phyloP scores from a whole-genome alignment of 92 coral and sea anemone species.

The Parazoanthus swiftii region DNA sequence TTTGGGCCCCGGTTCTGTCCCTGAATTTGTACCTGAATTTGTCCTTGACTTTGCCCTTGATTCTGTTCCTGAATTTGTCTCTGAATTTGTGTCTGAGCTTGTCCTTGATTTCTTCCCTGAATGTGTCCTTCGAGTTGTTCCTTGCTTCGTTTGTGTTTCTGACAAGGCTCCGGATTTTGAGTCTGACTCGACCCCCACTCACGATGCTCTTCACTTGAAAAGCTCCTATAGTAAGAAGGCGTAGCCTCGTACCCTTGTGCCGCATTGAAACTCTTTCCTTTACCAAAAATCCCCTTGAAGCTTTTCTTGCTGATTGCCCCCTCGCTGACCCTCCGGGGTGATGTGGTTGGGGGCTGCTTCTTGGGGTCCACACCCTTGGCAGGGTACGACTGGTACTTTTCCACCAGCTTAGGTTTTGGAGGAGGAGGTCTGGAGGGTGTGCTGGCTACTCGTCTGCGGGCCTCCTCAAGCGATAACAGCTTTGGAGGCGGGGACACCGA shows the following conservation, averaged over 20 bases:
- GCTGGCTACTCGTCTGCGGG: slow-evolving; percentile 81
- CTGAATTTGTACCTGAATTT: background rate
- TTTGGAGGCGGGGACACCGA: slow-evolving; percentile 95
- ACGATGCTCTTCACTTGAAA: slow-evolving; percentile 38
- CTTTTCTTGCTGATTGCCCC: slow-evolving; percentile 56
- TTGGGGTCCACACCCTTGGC: slow-evolving; percentile 46
- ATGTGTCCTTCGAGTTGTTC: background rate
- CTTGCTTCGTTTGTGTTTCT: slow-evolving; percentile 28
- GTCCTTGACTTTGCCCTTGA: background rate
- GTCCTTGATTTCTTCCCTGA: background rate
- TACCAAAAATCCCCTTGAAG: slow-evolving; percentile 58
- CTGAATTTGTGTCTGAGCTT: background rate
- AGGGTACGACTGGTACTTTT: slow-evolving; percentile 49
- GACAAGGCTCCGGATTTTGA: slow-evolving; percentile 13
- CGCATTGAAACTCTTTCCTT: slow-evolving; percentile 61
- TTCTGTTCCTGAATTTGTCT: background rate
- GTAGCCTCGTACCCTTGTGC: slow-evolving; percentile 62
- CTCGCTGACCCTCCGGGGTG: slow-evolving; percentile 53
- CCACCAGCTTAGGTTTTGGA: slow-evolving; percentile 49
- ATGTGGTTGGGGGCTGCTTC: slow-evolving; percentile 48
- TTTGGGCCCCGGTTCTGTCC: background rate
- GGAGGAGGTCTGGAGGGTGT: slow-evolving; percentile 66
- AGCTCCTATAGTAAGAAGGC: slow-evolving; percentile 59
- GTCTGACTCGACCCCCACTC: background rate
- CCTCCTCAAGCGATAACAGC: slow-evolving; percentile 92